Conservation (phyloP, 2,113 vertebrate species). For the Corydoras maculifer region DNA sequence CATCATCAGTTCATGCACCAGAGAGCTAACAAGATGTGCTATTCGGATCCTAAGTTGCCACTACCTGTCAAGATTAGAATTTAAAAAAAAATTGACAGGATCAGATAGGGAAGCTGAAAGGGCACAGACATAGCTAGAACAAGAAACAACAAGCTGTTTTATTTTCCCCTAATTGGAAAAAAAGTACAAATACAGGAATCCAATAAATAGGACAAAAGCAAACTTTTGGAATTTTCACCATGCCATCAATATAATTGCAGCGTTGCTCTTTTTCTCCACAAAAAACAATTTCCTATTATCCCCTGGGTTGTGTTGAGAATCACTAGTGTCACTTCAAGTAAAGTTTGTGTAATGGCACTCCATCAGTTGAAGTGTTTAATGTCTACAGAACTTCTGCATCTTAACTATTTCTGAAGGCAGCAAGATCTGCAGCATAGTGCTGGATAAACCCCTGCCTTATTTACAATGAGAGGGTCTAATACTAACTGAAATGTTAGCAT, state of each 20-base stretch:
- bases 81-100: neutral
- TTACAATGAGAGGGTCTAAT: neutral
- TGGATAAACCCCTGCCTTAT: constrained; percentile 3
- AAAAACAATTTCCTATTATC: neutral
- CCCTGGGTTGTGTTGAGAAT: too few species aligned
- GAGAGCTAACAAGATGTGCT: neutral
- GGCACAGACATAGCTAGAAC: neutral
- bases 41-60: neutral
- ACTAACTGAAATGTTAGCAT: constrained; percentile 27
- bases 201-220: too few species aligned
- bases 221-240: too few species aligned
- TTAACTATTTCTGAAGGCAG: neutral
- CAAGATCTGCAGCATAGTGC: constrained; percentile 3
- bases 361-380: neutral
- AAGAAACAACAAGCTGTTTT: neutral
- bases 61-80: neutral
- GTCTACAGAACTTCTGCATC: neutral
- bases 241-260: too few species aligned
- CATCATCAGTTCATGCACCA: neutral
- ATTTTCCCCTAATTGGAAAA: neutral
- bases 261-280: neutral
- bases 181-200: too few species aligned
- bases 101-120: neutral
- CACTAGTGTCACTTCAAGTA: neutral
- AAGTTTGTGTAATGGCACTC: neutral